Base-by-base conservation (phyloP, 2,888 invertebrate genomes). In the Eulithis testata region DNA sequence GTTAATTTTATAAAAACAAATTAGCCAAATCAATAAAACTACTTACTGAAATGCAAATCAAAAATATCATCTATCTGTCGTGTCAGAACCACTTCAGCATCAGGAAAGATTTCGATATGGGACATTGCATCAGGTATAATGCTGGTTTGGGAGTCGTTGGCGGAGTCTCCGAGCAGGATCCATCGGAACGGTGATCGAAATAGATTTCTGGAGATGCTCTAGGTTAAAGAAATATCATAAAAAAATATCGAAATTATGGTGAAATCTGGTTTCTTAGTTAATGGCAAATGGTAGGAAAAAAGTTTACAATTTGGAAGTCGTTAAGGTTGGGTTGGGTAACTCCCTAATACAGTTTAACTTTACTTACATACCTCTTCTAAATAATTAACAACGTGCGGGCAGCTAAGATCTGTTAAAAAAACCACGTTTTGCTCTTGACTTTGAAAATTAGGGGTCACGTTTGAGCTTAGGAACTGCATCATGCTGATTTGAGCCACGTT, bases 171-270 rank as follows among this genome's bases (percentile, higher is more conserved):
- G 9, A 91, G 71, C 0, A 92, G 66, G 44, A 93, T 79, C 92
- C 91, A 91, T 56, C 87, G 86, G 69, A 83, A 89, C 0, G 90
- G 89, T 1, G 86, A 81, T 55, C 84, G 80, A 60, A 89, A 88
- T 60, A 80, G 77, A 11, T 65, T 74, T 37, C 57, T 74, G 37
- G 73, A 68, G n/a, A 71, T 79, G 66, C 79, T 84, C 89, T 89
- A 61, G 58, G 75, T 65, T 11, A 43, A 51, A 52, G 21, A 14
- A 49, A 49, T 14, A 14, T 47, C 8, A 14, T 14, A 0, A 40
- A 8, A 21, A 21, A 21, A 21, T 21, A 21, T 21, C 1, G 21
- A 21, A 21, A 21, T 21, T 21, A 2, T 21, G 21, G 21, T 21
- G 21, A 21, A 21, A 21, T 21, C 21, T 21, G 21, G 21, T 21